Percentiles rank a stretch among this genome's conserved stretches.
phyloP scores from a whole-genome alignment of 2,888 invertebrate genomes.

The Patella caerulea region DNA sequence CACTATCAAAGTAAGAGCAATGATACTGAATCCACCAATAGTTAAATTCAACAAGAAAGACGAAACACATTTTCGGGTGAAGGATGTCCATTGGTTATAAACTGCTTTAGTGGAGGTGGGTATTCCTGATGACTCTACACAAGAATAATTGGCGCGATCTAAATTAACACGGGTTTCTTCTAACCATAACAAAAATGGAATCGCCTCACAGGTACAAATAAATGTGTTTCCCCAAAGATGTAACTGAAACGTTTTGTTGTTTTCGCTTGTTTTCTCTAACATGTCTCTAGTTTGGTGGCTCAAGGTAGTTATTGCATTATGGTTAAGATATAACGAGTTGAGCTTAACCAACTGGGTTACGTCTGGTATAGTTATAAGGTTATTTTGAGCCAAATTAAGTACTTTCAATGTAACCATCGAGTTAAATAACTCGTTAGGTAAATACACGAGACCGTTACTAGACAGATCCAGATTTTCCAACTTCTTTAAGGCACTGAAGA shows the following conservation, averaged over 20 bases:
- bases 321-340: not conserved
- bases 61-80: not conserved
- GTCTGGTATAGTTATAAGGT: not conserved
- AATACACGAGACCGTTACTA: not conserved
- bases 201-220: not conserved
- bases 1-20: not conserved
- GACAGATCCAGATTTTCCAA: not conserved
- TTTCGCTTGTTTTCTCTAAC: not conserved
- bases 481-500: not conserved
- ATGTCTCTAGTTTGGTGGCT: not conserved
- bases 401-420: not conserved
- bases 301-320: not conserved
- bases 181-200: not conserved
- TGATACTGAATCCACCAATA: not conserved
- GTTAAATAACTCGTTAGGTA: not conserved
- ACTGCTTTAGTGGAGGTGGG: not conserved
- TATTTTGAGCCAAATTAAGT: not conserved
- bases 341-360: not conserved
- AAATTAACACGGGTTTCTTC: not conserved
- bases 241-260: not conserved
- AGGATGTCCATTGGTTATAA: not conserved
- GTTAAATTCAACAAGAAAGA: not conserved
- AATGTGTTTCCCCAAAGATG: not conserved
- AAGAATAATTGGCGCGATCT: not conserved
- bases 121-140: not conserved